Base-by-base conservation (phyloP, 2,113 vertebrate species). In the Kryptolebias marmoratus region DNA sequence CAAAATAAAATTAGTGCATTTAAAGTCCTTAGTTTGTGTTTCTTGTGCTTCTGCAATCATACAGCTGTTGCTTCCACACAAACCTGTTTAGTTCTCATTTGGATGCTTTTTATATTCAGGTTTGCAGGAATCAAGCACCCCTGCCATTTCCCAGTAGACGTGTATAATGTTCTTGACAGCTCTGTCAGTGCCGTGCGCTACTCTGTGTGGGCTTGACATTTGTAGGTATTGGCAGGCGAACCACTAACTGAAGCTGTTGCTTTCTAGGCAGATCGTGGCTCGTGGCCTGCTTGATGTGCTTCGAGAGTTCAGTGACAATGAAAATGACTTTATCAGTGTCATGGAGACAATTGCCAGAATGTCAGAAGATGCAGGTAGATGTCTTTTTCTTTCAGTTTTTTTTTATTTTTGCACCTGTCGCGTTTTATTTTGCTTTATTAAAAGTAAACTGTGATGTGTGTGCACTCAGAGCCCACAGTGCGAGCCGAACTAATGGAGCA, bases 401-500 rank as follows among this genome's bases (percentile, higher is more conserved):
- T 0, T 63, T 31, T 63, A 39, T 56, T 15, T 44, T 64, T 44
- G 39, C 14, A 28, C 15, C 5, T 32, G 42, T 14, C 11, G 39
- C 45, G 13, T 15, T 22, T 72, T 27, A 1, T 53, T 6, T 75
- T 61, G 68, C 36, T 71, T 52, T n/a, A 45, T 53, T 49, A 61
- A 71, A 13, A 5, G 22, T 45, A 5, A 36, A 39, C 28, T 50
- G 42, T 58, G 13, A 45, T 68, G 36, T 83, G 15, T 80, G 15
- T 80, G 44, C 87, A 67, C 5, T 59, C 88, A 97, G 97, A 97
- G 83, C 96, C 96, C 52, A 96, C 95, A 14, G 96, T 96, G 31
- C 83, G 95, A 69, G 95, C 95, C 22, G 96, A 97, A 77, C 92
- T 98, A 81, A 96, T 97, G 96, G 96, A 96, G 54, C 96, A 97